A percentile compares a stretch with the other conserved stretches of the same genome.
Conservation (phyloP, 1,140 invertebrate species). For the Drosophila pandora region DNA sequence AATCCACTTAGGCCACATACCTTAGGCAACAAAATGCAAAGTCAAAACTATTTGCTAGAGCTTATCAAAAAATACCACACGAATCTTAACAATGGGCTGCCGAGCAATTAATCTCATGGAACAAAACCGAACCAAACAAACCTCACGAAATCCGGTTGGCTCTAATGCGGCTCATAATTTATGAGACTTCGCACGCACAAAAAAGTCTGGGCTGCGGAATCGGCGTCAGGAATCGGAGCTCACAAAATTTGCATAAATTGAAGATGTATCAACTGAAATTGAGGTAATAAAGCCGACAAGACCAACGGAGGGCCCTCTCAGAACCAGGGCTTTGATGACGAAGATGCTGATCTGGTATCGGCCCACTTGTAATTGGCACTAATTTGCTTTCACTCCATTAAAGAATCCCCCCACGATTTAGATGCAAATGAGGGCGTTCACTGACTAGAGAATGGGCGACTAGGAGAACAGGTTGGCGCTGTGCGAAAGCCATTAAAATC, state of each 20-base stretch:
- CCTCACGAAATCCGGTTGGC: constrained; percentile 61
- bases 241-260: constrained; percentile 72
- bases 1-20: constrained; percentile 35
- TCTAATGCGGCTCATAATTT: constrained; percentile 62
- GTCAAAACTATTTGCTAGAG: constrained; percentile 40
- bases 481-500: constrained; percentile 45
- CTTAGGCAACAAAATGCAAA: constrained; percentile 20
- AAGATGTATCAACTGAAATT: constrained; percentile 66
- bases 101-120: constrained; percentile 66
- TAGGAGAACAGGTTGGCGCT: constrained; percentile 12
- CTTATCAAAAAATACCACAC: constrained; percentile 60
- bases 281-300: constrained; percentile 25
- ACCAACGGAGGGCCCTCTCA: constrained; percentile 21
- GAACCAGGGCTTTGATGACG: constrained; percentile 21
- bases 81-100: constrained; percentile 58
- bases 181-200: constrained; percentile 57
- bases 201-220: constrained; percentile 28
- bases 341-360: constrained; percentile 25
- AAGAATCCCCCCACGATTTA: constrained; percentile 39
- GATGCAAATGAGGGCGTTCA: constrained; percentile 68
- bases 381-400: constrained; percentile 57
- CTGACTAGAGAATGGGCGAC: constrained; percentile 22
- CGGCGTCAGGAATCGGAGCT: constrained; percentile 57
- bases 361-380: constrained; percentile 48
- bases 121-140: constrained; percentile 33